Base-by-base conservation (phyloP, 2,888 invertebrate species). In the Callosobruchus maculatus region DNA sequence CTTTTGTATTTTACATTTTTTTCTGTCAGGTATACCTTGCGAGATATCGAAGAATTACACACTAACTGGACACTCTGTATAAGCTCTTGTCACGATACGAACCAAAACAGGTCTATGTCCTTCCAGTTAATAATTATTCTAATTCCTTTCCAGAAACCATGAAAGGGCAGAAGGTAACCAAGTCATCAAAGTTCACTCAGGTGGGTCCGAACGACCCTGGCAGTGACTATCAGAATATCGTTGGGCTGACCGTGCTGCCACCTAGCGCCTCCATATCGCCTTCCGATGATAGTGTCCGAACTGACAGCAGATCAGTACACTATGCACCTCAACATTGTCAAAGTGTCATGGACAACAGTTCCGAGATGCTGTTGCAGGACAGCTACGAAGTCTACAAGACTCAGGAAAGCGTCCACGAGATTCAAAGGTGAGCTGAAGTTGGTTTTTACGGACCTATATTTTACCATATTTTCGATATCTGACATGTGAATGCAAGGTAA, bases 181-280 rank as follows among this genome's bases (percentile, higher is more conserved):
- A 86, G 78, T 84, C 84, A 26, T 86, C 86, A 69, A 86, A 87
- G 77, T 87, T 85, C 80, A 86, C 85, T 9, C 86, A 86, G 78
- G 86, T 86, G 72, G 83, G 81, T 71, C 83, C 84, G 18, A 84
- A 84, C 77, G 86, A 85, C 77, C 85, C 84, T 79, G 85, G 85
- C 72, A 77, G 81, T 66, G 85, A 85, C 75, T 85, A 85, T 76
- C 85, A 85, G 76, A 85, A 85, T 79, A 78, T 85, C 73, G 49
- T 18, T 1, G 80, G 80, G n/a, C 74, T 81, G 70, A 83, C 83
- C n/a, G 77, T 82, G 68, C 76, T 83, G 67, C 81, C 80, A 66
- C 13, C 49, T 49, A 49, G 49, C 49, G 49, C 49, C 49, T 49
- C 49, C 49, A 68, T 77, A 30, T 78, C 79, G 20, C 78, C 79